phyloP scores from a whole-genome alignment of 1,140 invertebrate species.

The Pseudomyrmex flavicornis region DNA sequence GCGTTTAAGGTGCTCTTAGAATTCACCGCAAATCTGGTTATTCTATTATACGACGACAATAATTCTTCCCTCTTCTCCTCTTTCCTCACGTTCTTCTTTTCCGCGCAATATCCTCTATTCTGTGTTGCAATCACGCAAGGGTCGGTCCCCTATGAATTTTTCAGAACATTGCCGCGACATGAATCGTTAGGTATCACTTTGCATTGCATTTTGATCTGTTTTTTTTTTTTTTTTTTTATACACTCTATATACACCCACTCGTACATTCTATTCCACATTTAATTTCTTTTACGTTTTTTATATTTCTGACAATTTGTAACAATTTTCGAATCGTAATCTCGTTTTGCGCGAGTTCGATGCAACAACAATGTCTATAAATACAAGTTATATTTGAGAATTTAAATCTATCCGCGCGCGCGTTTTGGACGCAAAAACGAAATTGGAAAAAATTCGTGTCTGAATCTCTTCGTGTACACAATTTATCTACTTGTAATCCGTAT shows the following conservation, averaged over 20 bases:
- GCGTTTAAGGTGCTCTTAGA: slow-evolving; percentile 26
- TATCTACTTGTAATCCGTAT: not conserved
- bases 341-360: not conserved
- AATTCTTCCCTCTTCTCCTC: slow-evolving; percentile 3
- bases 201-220: slow-evolving; percentile 15
- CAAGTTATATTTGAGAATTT: not conserved
- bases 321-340: too few species aligned
- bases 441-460: not conserved
- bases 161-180: not conserved
- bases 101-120: slow-evolving; percentile 18
- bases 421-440: not conserved
- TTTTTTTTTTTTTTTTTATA: not conserved
- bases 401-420: not conserved
- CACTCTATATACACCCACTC: too few species aligned
- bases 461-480: not conserved
- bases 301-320: too few species aligned
- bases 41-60: slow-evolving; percentile 55
- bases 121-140: slow-evolving; percentile 13
- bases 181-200: slow-evolving; percentile 14
- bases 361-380: not conserved
- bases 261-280: too few species aligned
- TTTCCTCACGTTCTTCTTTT: not conserved
- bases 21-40: slow-evolving; percentile 24
- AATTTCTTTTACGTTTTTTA: too few species aligned
- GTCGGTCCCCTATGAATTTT: slow-evolving; percentile 34